These are phyloP conservation scores for human (Homo sapiens) DNA, from an alignment of 2,113 vertebrate species.

Conservation along the genomic window DNA sequence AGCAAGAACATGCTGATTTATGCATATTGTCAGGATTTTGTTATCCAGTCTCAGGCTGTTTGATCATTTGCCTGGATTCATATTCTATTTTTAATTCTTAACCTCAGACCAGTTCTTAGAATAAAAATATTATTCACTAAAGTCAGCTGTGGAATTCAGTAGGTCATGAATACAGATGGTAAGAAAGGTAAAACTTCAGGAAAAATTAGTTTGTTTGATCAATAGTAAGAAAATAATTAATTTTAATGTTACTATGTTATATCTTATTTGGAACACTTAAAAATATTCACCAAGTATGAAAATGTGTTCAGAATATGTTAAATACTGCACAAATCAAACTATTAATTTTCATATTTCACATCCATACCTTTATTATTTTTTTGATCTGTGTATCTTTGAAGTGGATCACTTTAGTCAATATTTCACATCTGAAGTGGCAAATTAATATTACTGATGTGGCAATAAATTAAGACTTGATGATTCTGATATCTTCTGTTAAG, in stretches of 20 bases:
- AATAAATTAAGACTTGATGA: conserved; percentile 41
- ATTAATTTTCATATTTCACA: conserved; percentile 1
- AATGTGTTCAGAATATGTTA: conserved; percentile 31
- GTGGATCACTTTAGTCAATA: background rate
- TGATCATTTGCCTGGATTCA: conserved; percentile 18
- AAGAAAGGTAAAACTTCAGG: conserved; percentile 11
- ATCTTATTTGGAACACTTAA: conserved; percentile 38
- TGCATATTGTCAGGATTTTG: conserved; percentile 30
- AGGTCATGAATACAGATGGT: conserved; percentile 35
- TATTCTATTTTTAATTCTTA: conserved; percentile 31
- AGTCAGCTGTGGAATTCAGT: conserved; percentile 78
- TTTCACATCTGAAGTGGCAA: conserved; percentile 38
- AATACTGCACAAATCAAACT: background rate
- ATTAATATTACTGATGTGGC: conserved; percentile 15
- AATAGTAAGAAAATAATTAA: background rate
- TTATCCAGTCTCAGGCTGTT: background rate
- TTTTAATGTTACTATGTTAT: background rate
- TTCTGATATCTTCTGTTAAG: background rate
- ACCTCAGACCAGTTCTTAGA: conserved; percentile 48
- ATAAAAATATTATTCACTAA: conserved; percentile 68
- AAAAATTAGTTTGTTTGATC: background rate
- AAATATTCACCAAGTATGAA: conserved; percentile 27
- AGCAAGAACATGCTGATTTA: conserved; percentile 40
- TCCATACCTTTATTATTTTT: background rate
- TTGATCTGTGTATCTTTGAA: background rate